A percentile compares a stretch with the other conserved stretches of the same genome.
Evolutionary conservation across 1,140 invertebrate genomes (phyloP).

Genomic region (Brachionus paranguensis): DNA sequence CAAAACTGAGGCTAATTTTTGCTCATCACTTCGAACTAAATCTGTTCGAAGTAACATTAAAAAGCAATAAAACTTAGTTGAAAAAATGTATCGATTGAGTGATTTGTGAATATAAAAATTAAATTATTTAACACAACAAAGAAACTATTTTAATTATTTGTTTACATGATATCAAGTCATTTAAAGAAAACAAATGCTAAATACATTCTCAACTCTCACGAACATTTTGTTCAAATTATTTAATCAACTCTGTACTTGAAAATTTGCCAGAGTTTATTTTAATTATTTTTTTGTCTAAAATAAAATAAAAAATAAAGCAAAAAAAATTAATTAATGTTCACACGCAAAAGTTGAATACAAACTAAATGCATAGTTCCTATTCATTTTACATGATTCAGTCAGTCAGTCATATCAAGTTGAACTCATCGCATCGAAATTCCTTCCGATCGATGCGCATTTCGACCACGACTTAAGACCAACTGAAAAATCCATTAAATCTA

Average conservation of each 20-base stretch:
- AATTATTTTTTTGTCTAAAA: slow-evolving; percentile 13
- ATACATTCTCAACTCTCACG: background rate
- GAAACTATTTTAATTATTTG: slow-evolving; percentile 24
- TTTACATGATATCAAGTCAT: slow-evolving; percentile 24
- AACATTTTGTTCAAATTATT: background rate
- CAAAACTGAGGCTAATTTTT: too few relatives aligned
- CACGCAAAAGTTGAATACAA: slow-evolving; percentile 8
- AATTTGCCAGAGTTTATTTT: background rate
- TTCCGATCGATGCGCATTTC: background rate
- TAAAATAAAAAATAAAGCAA: background rate
- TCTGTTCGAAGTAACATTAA: background rate
- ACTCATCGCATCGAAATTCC: slow-evolving; percentile 10
- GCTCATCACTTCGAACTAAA: background rate
- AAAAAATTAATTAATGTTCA: slow-evolving; percentile 18
- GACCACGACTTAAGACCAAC: slow-evolving; percentile 9
- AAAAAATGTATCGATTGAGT: slow-evolving; percentile 23
- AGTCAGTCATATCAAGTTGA: background rate
- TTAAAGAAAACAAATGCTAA: background rate
- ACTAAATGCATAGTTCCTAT: slow-evolving; percentile 14
- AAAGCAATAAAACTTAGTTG: background rate
- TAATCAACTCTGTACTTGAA: background rate
- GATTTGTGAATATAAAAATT: background rate
- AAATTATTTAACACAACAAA: background rate
- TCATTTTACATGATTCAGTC: background rate
- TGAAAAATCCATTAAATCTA: slow-evolving; percentile 35